Evolutionary conservation across 2,888 invertebrate species (phyloP), one percentile per base, ranked within the genome.

Genomic region (Cosmia trapezina): DNA sequence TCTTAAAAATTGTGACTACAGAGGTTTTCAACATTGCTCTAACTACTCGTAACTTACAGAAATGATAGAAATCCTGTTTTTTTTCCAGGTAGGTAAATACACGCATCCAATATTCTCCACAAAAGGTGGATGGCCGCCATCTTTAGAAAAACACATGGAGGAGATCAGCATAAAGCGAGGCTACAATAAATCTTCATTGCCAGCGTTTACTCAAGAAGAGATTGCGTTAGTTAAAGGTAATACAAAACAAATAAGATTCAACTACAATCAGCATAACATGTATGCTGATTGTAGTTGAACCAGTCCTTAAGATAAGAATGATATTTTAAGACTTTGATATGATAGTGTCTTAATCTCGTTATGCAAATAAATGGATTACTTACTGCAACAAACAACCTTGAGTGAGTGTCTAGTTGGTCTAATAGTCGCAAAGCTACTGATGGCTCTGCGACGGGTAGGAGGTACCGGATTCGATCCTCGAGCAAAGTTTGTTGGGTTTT

Each of bases 111-210:
- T 96, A 56, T 96, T 88, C 85, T 91, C 93, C 2, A 87, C 91
- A 56, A 85, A 91, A 8, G 97, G 97, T 0, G 96, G 96, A 49
- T 97, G 96, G 92, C 96, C 96, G 0, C 88, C 91, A 2, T 75
- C 91, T 1, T 86, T 97, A 76, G 94, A 95, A 82, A 87, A 93
- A 54, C 72, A 87, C 2, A 89, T 97, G 28, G 93, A 90, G 2
- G 89, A 91, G 41, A 91, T 92, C 59, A 96, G 96, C 80, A 80
- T 80, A 43, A 83, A 88, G 33, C 93, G 96, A 87, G 96, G 96
- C 0, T 94, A 92, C 61, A 73, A 83, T 0, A 74, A 87, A 11
- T 96, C 96, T 0, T 90, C 94, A n/a, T 88, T 97, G 11, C 97
- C 96, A 0, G 76, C 85, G 5, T 96, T 96, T 78, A 94, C 95